Base-by-base conservation (phyloP, 1,140 invertebrate species). In the Zaprionus vittiger region DNA sequence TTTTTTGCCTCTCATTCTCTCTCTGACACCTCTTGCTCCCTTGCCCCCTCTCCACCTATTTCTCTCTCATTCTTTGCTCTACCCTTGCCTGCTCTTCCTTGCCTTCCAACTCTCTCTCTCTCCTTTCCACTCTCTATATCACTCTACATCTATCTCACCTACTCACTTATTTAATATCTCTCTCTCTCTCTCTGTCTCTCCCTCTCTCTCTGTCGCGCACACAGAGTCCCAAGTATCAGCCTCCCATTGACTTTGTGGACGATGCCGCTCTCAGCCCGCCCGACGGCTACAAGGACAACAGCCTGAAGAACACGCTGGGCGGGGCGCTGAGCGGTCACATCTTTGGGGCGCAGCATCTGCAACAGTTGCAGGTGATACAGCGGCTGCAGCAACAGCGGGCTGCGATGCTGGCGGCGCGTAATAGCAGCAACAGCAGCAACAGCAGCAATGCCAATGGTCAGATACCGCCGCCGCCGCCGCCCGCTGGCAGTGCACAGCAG, bases 221-320 rank as follows among this genome's bases (percentile, higher is more conserved):
- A 24, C 92, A 93, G 92, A 94, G 94, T 77, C 94, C 94, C 24
- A 94, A 94, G 86, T 94, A 92, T 83, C 93, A 94, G 81, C 95
- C 95, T 64, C 95, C 95, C 7, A 92, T 94, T 62, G 94, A 95
- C 72, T 95, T 95, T 81, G 94, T 95, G 37, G 95, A 96, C 86
- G 95, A 96, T 66, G 96, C 96, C n/a, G 97, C 97, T 3, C 94
- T 97, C 6, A 97, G 96, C 87, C 97, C 97, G 56, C 97, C 97
- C 11, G 97, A 97, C 83, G 96, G 96, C 7, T 97, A 97, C 94
- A 97, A 97, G 93, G 96, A 97, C 84, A 94, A 93, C 93, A 93
- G 94, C 79, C 92, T 94, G 62, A 93, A 94, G 90, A 83, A 91
- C 83, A 90, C 94, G 77, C 84, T 95, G 77, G 93, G 94, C 41